Conservation (phyloP, 2,888 invertebrate genomes). For the Drosophila nr. fundita region DNA sequence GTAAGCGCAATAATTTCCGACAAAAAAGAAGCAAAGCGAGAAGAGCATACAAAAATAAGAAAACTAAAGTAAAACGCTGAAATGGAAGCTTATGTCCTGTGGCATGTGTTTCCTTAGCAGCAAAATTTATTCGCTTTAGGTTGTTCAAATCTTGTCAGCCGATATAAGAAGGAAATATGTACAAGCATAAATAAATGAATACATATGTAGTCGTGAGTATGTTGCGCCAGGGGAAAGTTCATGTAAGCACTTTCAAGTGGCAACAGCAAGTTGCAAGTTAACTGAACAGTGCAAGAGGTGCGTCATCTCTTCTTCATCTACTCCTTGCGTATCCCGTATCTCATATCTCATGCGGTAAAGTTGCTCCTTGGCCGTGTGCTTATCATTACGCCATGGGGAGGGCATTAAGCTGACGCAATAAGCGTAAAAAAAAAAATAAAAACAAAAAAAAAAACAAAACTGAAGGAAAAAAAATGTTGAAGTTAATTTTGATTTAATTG, state of each 20-base stretch:
- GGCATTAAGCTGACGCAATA: slow-evolving; percentile 49
- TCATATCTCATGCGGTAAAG: slow-evolving; percentile 26
- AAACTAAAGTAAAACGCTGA: neutral
- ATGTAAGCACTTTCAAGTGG: slow-evolving; percentile 39
- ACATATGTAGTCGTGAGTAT: neutral
- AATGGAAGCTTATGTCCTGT: neutral
- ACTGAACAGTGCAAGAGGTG: slow-evolving; percentile 23
- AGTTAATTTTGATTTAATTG: slow-evolving; percentile 31
- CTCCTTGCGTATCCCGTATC: slow-evolving; percentile 1
- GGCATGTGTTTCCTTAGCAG: slow-evolving; percentile 9
- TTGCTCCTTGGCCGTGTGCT: slow-evolving; percentile 23
- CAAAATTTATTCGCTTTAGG: slow-evolving; percentile 30
- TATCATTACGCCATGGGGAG: slow-evolving; percentile 42
- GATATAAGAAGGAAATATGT: slow-evolving; percentile 30
- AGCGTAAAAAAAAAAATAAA: slow-evolving; percentile 43
- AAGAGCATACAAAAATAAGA: neutral
- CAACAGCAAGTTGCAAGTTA: slow-evolving; percentile 57
- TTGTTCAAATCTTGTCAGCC: slow-evolving; percentile 39
- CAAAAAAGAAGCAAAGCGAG: neutral
- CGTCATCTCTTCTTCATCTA: neutral
- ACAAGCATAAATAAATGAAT: neutral
- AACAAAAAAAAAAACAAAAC: neutral
- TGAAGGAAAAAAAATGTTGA: slow-evolving; percentile 38
- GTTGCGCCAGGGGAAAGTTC: slow-evolving; percentile 17
- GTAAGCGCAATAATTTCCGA: neutral